Evolutionary conservation across 2,797 vertebrate species (phyloP).

Genomic region (Apogon hyalosoma): DNA sequence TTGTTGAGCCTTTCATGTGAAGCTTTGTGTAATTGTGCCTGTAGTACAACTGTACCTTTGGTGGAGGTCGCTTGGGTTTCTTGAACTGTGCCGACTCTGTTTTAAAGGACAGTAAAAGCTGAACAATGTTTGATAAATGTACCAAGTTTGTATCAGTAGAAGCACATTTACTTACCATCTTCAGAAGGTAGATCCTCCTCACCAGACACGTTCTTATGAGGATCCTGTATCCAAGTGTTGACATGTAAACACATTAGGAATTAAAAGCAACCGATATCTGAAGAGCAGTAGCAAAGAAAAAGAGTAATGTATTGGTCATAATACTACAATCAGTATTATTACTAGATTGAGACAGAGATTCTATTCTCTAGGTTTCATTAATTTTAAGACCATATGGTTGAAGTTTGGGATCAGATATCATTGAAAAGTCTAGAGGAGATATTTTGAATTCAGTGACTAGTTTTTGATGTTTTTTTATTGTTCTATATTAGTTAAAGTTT

Average conservation of each 20-base stretch:
- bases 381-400: too few relatives aligned
- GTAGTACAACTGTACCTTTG: constrained; percentile 70
- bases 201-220: constrained; percentile 5
- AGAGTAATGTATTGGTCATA: too few relatives aligned
- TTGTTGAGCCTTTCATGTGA: background rate
- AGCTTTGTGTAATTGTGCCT: background rate
- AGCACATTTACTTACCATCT: constrained; percentile 68
- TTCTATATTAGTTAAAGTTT: too few relatives aligned
- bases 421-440: too few relatives aligned
- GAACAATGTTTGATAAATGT: background rate
- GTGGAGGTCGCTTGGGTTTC: constrained; percentile 63
- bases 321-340: too few relatives aligned
- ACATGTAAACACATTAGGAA: background rate
- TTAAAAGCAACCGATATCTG: background rate
- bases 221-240: constrained; percentile 53
- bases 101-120: constrained; percentile 28
- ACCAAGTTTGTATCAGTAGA: background rate
- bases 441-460: too few relatives aligned
- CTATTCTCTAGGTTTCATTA: too few relatives aligned
- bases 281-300: too few relatives aligned
- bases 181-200: constrained; percentile 76
- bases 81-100: constrained; percentile 86
- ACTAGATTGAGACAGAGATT: too few relatives aligned
- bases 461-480: too few relatives aligned
- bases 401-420: too few relatives aligned